Conservation (phyloP, 2,888 invertebrate species). For the Drosophila planitibia region DNA sequence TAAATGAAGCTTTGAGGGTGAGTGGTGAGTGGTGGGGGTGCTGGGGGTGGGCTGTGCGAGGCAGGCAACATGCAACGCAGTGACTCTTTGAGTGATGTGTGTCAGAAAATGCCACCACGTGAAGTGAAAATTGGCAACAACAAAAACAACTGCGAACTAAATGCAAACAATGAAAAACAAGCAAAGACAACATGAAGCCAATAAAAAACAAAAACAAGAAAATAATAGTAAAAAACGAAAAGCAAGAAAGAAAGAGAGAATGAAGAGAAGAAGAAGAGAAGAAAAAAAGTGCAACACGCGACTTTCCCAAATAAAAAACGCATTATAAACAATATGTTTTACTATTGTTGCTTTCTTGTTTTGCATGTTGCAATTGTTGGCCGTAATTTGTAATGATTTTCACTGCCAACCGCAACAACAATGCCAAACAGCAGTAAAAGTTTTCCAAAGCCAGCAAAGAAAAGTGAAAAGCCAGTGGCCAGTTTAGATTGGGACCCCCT, state of each 20-base stretch:
- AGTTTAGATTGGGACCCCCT: constrained; percentile 51
- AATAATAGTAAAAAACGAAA: constrained; percentile 6
- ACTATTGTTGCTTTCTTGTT: constrained; percentile 69
- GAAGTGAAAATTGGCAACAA: constrained; percentile 80
- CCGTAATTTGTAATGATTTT: constrained; percentile 73
- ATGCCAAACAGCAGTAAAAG: constrained; percentile 59
- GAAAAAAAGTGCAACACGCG: constrained; percentile 71
- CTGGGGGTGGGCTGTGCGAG: background rate
- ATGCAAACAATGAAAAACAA: constrained; percentile 38
- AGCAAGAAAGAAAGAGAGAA: constrained; percentile 20
- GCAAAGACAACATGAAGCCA: constrained; percentile 44
- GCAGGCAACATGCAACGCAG: constrained; percentile 54
- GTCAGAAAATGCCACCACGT: constrained; percentile 77
- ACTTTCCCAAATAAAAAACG: constrained; percentile 79
- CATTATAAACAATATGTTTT: constrained; percentile 75
- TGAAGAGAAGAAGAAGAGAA: constrained; percentile 20
- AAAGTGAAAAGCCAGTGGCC: constrained; percentile 69
- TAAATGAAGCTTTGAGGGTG: constrained; percentile 8
- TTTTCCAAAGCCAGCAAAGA: constrained; percentile 69
- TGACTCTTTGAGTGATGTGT: constrained; percentile 75
- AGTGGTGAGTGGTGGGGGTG: background rate
- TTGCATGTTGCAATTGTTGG: constrained; percentile 72
- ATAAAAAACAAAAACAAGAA: constrained; percentile 39
- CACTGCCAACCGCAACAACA: constrained; percentile 69
- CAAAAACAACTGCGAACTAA: constrained; percentile 32